Percentiles rank a stretch among this genome's conserved stretches.
These are phyloP conservation scores for Phaedon cochleariae DNA, from an alignment of 2,888 invertebrate genomes.

Conservation along the genomic window DNA sequence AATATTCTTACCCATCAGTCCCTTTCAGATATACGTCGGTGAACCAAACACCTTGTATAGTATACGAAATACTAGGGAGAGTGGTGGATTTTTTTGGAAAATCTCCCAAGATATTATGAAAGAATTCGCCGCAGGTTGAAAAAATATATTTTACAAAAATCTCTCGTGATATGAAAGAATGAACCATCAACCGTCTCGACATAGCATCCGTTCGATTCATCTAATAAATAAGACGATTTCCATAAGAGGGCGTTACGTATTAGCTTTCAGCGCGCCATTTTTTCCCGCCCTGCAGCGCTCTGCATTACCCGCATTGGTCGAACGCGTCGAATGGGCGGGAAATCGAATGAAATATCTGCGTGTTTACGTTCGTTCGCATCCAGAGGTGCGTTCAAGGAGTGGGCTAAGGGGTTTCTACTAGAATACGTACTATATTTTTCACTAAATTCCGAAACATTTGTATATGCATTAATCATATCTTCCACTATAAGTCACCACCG, in stretches of 20 bases:
- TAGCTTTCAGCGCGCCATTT: neutral
- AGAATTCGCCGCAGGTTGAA: too few species aligned
- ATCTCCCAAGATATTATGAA: too few species aligned
- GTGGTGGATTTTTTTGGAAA: too few species aligned
- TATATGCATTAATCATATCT: too few species aligned
- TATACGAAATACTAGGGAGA: too few species aligned
- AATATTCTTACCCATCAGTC: too few species aligned
- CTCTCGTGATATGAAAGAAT: neutral
- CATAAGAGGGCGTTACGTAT: neutral
- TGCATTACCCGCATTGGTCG: slow-evolving; percentile 1
- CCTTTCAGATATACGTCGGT: too few species aligned
- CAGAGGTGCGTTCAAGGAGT: neutral
- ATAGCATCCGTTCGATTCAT: neutral
- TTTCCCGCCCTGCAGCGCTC: neutral
- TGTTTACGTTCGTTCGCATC: neutral
- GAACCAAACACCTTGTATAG: too few species aligned
- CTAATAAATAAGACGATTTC: neutral
- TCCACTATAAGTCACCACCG: too few species aligned
- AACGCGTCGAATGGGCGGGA: neutral
- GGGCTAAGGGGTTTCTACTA: neutral
- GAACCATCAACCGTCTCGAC: neutral
- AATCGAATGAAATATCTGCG: neutral
- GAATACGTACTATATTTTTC: too few species aligned
- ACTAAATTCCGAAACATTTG: too few species aligned
- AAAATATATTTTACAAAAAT: too few species aligned